Conservation (phyloP, 2,888 invertebrate genomes). For the Platycheirus albimanus region DNA sequence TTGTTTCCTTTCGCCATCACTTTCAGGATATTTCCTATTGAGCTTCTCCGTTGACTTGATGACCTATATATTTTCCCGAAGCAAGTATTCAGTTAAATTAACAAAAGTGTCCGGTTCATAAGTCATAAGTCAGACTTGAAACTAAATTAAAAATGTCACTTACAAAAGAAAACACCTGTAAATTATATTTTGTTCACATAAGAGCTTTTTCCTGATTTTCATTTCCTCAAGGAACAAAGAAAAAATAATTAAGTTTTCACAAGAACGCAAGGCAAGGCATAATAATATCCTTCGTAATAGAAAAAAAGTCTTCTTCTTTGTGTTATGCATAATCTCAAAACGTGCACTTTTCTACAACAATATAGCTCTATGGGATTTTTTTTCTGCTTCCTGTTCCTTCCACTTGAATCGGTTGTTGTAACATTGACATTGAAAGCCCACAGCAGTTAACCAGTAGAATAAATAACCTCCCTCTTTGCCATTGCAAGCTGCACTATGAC, state of each 20-base stretch:
- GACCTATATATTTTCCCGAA: too few relatives aligned
- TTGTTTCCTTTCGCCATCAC: too few relatives aligned
- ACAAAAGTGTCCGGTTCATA: too few relatives aligned
- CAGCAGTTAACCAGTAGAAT: background rate
- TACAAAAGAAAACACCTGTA: background rate
- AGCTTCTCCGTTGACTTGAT: too few relatives aligned
- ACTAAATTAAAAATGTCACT: conserved; percentile 2
- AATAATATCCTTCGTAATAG: too few relatives aligned
- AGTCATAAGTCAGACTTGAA: too few relatives aligned
- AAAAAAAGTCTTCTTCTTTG: too few relatives aligned
- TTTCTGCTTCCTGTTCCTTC: background rate
- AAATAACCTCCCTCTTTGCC: background rate
- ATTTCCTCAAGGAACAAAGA: background rate
- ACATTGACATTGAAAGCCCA: conserved; percentile 12
- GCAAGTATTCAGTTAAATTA: too few relatives aligned
- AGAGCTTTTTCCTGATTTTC: background rate
- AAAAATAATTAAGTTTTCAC: conserved; percentile 22
- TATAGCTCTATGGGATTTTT: conserved; percentile 10
- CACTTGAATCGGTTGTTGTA: conserved; percentile 4
- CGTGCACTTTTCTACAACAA: background rate
- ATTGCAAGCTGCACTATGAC: background rate
- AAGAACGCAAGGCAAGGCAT: too few relatives aligned
- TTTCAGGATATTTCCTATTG: too few relatives aligned
- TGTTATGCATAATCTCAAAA: background rate
- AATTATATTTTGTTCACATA: background rate